Conservation (phyloP, 2,797 vertebrate genomes). For the Astyanax mexicanus region DNA sequence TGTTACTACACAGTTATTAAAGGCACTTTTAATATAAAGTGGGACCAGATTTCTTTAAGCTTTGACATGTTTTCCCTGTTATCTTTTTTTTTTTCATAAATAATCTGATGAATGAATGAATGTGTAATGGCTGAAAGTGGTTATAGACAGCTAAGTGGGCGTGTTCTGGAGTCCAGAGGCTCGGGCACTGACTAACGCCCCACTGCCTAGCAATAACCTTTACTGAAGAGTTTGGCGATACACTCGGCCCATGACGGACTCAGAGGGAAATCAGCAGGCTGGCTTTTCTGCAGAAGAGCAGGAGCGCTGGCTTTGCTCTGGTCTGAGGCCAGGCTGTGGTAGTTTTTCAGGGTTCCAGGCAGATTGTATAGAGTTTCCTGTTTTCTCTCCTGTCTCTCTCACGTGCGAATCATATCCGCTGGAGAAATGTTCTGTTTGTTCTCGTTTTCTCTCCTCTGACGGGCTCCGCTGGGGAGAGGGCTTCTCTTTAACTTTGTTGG, state of each 20-base stretch:
- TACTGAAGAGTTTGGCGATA: conserved; percentile 57
- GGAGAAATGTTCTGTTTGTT: not conserved
- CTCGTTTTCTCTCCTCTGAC: conserved; percentile 9
- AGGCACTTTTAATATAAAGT: too few relatives aligned
- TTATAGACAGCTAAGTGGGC: conserved; percentile 5
- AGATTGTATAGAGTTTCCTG: not conserved
- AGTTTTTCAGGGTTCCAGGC: conserved; percentile 3
- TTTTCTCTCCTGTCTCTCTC: not conserved
- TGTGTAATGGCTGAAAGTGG: not conserved
- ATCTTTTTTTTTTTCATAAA: not conserved
- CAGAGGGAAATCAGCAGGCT: conserved; percentile 23
- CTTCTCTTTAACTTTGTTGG: conserved; percentile 71
- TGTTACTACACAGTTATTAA: too few relatives aligned
- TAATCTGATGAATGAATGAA: not conserved
- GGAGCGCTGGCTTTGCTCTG: conserved; percentile 28
- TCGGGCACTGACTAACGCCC: conserved; percentile 45
- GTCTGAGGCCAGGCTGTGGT: conserved; percentile 31
- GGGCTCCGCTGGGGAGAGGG: conserved; percentile 69
- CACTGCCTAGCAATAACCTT: conserved; percentile 79
- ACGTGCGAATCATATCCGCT: conserved; percentile 4
- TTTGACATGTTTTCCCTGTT: too few relatives aligned
- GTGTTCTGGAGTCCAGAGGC: conserved; percentile 21
- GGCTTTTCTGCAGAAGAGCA: conserved; percentile 5
- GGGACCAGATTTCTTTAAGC: too few relatives aligned
- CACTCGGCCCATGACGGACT: conserved; percentile 26